Evolutionary conservation across 2,113 vertebrate genomes (phyloP).

Genomic region (Sapajus apella): DNA sequence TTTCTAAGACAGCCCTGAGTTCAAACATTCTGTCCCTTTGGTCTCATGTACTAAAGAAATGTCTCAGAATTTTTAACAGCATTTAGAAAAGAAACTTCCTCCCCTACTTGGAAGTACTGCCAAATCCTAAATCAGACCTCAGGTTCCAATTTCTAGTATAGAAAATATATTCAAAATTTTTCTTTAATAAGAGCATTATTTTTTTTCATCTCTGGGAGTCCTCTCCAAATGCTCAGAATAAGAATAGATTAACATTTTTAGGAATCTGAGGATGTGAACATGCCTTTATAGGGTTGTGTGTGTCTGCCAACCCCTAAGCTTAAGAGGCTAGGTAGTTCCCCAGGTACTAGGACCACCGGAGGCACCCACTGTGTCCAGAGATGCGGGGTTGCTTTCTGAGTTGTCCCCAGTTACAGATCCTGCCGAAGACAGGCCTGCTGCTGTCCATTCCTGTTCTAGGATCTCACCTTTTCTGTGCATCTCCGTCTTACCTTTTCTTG

Average conservation of each 20-base stretch:
- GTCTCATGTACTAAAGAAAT: neutral
- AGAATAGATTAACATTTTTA: neutral
- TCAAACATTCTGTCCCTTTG: neutral
- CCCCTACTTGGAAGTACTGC: neutral
- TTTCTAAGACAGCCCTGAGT: neutral
- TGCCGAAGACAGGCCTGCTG: neutral
- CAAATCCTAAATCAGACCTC: neutral
- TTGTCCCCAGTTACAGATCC: neutral
- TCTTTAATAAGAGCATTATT: neutral
- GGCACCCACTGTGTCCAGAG: neutral
- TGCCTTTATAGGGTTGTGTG: neutral
- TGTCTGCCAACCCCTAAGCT: neutral
- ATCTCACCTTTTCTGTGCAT: neutral
- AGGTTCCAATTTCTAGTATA: neutral
- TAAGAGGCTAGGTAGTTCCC: neutral
- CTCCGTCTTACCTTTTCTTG: neutral
- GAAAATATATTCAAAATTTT: neutral
- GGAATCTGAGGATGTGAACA: neutral
- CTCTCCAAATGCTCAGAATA: conserved; percentile 14
- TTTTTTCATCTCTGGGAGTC: neutral
- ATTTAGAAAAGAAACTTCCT: neutral
- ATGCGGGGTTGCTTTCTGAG: too few relatives aligned
- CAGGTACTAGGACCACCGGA: neutral
- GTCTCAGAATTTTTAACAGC: neutral
- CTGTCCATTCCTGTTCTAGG: neutral